phyloP scores from a whole-genome alignment of 2,797 vertebrate genomes.

The Gambelia wislizenii region DNA sequence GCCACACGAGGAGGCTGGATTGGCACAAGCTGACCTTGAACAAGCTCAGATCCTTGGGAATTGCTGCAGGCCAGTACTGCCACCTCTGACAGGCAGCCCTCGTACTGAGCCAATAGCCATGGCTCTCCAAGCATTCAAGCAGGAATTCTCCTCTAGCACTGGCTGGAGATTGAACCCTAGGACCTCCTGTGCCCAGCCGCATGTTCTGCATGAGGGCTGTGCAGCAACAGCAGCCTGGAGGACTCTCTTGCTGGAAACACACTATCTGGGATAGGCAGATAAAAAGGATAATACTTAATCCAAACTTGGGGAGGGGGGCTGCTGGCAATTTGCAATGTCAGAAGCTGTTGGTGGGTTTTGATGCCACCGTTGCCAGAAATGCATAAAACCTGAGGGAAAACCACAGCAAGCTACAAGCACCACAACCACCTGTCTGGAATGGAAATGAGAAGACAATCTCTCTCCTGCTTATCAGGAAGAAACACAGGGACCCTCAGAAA shows the following conservation, averaged over 20 bases:
- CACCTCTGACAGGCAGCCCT: too few relatives aligned
- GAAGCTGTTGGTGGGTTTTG: not conserved
- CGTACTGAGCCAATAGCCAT: too few relatives aligned
- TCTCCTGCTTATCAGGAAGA: not conserved
- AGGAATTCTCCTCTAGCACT: too few relatives aligned
- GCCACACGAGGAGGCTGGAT: not conserved
- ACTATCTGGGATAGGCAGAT: not conserved
- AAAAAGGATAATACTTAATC: not conserved
- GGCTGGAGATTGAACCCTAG: too few relatives aligned
- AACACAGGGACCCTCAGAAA: not conserved
- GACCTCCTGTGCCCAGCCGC: too few relatives aligned
- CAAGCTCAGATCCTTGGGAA: too few relatives aligned
- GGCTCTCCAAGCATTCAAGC: too few relatives aligned
- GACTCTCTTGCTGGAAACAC: not conserved
- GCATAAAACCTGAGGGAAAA: not conserved
- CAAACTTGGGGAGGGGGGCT: too few relatives aligned
- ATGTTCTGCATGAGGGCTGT: too few relatives aligned
- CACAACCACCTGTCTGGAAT: not conserved
- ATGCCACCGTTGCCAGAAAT: not conserved
- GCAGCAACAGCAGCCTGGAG: too few relatives aligned
- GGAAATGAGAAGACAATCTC: not conserved
- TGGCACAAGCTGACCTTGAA: not conserved
- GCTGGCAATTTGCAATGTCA: accelerated
- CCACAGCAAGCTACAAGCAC: not conserved
- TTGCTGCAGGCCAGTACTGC: too few relatives aligned